Base-by-base conservation (phyloP, 2,113 vertebrate genomes). In the Phoenicopterus ruber region DNA sequence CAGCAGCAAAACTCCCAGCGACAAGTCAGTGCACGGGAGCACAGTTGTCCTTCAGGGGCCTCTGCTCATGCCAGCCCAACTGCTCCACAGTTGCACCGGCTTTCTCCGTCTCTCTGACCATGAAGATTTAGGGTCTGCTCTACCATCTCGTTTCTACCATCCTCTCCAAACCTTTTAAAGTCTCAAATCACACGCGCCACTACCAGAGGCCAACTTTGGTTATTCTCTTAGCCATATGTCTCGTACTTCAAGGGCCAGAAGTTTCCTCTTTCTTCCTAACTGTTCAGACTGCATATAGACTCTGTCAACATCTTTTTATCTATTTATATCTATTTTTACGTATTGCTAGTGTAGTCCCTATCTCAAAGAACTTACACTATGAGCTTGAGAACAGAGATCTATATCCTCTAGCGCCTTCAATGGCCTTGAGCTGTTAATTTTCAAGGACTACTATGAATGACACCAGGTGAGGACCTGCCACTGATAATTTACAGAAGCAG, bases 1-100 rank as follows among this genome's bases (percentile, higher is more conserved):
- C 67, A n/a, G 46, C 49, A 67, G 58, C 16, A 38, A 18, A 72
- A 31, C 20, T 65, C 50, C 12, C 4, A 4, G 59, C 0, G 0
- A 28, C 2, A 24, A 44, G 25, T 42, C 17, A 17, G 16, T 34
- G 34, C 19, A 14, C 26, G 49, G 52, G 31, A 72, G 66, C 52
- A 47, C 11, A 11, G 40, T 29, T 71, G 59, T 84, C 55, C 76
- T 15, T 36, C 36, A 6, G 0, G 1, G 58, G 31, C 18, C 29
- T 25, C 74, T 32, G 19, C 40, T 61, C 11, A 1, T 2, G 1
- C 25, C 42, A 59, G 78, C 17, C 16, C 32, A n/a, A 20, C 36
- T 12, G 32, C 49, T 18, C 11, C 49, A 34, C 36, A 69, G 44
- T 24, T 65, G 11, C 52, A 61, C 9, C 2, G 0, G 9, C 20